Base-by-base conservation (phyloP, 2,888 invertebrate species). In the Lochmaea crataegi region DNA sequence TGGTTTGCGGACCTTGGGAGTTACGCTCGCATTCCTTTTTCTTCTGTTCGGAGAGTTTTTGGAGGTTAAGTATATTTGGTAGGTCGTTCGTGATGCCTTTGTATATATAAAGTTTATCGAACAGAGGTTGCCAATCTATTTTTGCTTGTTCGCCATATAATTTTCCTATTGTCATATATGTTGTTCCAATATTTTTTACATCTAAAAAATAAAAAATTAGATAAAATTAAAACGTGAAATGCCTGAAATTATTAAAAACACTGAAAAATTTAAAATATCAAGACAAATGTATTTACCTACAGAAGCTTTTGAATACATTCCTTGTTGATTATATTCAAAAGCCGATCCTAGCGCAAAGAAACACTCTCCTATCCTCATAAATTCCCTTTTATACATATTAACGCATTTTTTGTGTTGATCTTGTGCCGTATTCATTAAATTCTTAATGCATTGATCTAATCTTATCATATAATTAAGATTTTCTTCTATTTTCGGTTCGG, bases 31-130 rank as follows among this genome's bases (percentile, higher is more conserved):
- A 96, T 81, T 98, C 98, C 81, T 93, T 93, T 77, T 94, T 92
- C 86, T 97, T 98, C 81, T 95, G 94, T 78, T 96, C 91, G 1
- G 96, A 94, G 80, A 92, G 95, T 89, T 95, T 96, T 84, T 98
- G 97, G 79, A 96, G 93, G 63, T 92, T 92, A 71, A 98, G 89
- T 67, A 96, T 94, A 81, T 98, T 98, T 0, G 99, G 98, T 83
- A 97, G 96, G 74, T 92, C 93, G 72, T 93, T 91, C 10, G 98
- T 92, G 69, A 98, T 92, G 68, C 99, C 98, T 86, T 96, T 95
- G 88, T 98, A 98, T 80, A 98, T 93, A 84, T 96, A 96, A 78
- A 99, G 90, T 80, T 94, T 94, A 86, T 99, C 98, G 60, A 94
- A 92, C 41, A 98, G 89, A 1, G 96, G 96, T 81, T 96, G 95